These are phyloP conservation scores for Orbicella faveolata DNA, from an alignment of 64 coral and sea anemone genomes.

Conservation along the genomic window DNA sequence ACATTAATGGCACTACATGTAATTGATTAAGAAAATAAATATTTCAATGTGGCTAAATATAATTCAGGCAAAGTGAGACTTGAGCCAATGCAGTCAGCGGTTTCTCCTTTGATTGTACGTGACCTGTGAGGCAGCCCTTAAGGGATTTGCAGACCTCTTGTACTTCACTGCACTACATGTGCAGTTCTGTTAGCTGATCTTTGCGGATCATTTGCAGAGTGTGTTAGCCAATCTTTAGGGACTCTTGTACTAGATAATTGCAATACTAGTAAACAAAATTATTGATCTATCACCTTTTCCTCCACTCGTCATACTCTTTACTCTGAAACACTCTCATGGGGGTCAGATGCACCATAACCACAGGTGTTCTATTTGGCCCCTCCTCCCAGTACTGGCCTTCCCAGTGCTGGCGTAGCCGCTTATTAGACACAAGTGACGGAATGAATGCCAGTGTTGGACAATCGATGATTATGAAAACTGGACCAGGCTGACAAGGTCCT, in stretches of 20 bases:
- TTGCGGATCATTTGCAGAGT: no score
- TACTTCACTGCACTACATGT: no score
- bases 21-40: no score
- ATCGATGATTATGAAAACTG: constrained; percentile 83
- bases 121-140: no score
- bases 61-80: no score
- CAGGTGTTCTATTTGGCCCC: neutral
- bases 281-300: constrained; percentile 26
- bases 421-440: constrained; percentile 33
- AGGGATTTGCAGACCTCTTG: no score
- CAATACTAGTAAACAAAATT: neutral
- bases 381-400: constrained; percentile 36
- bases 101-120: no score
- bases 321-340: constrained; percentile 64
- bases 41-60: no score
- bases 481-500: constrained; percentile 55
- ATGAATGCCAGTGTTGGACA: constrained; percentile 65
- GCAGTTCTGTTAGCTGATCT: no score
- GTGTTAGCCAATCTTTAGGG: neutral
- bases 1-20: no score
- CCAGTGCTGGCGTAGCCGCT: constrained; percentile 37
- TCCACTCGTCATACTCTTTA: constrained; percentile 61
- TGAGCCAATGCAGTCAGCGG: no score
- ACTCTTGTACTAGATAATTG: neutral
- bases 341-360: constrained; percentile 83